Conservation (phyloP, 1,140 invertebrate species). For the Drosophila kohkoa region DNA sequence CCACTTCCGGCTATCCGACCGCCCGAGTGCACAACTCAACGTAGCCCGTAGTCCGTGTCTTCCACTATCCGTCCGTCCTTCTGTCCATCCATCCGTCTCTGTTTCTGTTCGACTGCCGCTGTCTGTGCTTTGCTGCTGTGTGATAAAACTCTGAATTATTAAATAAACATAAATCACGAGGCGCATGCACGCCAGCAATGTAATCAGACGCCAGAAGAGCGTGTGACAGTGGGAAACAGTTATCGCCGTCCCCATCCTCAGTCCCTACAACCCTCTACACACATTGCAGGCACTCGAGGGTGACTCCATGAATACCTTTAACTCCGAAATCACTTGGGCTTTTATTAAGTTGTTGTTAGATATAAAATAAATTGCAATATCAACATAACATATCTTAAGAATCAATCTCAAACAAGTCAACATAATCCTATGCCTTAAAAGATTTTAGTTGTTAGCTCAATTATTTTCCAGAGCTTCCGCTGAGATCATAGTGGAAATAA, state of each 20-base stretch:
- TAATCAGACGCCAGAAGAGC: conserved; percentile 23
- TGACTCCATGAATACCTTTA: not conserved
- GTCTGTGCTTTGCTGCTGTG: conserved; percentile 46
- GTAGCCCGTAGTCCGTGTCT: no score
- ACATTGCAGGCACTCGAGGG: conserved; percentile 7
- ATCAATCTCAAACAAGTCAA: no score
- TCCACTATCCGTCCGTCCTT: conserved; percentile 10
- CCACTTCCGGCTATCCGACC: conserved; percentile 25
- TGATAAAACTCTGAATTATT: conserved; percentile 79
- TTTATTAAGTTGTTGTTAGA: not conserved
- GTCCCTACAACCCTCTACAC: not conserved
- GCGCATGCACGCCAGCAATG: conserved; percentile 23
- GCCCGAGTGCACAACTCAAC: not conserved
- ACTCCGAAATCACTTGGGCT: not conserved
- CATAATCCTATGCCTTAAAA: no score
- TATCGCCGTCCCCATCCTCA: not conserved
- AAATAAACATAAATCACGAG: conserved; percentile 77
- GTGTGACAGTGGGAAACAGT: conserved; percentile 21
- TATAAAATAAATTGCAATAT: not conserved
- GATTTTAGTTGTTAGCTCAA: no score
- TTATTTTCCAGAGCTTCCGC: no score
- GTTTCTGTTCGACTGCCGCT: conserved; percentile 8
- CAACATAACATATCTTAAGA: not conserved
- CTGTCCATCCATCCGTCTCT: conserved; percentile 5
- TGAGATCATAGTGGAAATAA: no score